These are phyloP conservation scores for Torymus aiolomorphi DNA, from an alignment of 2,888 invertebrate genomes.

Conservation along the genomic window DNA sequence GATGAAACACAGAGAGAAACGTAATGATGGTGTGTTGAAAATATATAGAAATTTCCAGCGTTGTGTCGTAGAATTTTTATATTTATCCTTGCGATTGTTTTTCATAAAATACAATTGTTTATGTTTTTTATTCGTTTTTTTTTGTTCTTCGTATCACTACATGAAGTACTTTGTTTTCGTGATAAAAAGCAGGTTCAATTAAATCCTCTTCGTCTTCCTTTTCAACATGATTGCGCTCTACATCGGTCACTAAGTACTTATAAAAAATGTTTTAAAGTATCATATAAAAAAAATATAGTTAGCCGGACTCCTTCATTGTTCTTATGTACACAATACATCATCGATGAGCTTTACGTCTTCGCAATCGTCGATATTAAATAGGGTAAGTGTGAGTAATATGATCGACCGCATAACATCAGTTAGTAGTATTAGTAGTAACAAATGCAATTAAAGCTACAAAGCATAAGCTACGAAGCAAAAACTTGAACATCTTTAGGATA, in stretches of 20 bases:
- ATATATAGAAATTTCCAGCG: conserved; percentile 19
- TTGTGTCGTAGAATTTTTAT: conserved; percentile 14
- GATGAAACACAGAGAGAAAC: conserved; percentile 29
- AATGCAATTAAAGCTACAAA: too few species aligned
- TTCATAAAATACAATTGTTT: conserved; percentile 42
- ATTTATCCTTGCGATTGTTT: neutral
- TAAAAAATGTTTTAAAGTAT: conserved; percentile 22
- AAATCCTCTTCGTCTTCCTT: too few species aligned
- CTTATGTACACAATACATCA: neutral
- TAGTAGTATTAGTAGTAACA: too few species aligned
- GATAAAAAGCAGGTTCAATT: neutral
- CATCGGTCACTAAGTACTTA: conserved; percentile 13
- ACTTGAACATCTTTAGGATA: too few species aligned
- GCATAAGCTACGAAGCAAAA: too few species aligned
- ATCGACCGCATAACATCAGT: neutral
- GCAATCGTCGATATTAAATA: neutral
- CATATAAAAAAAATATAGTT: conserved; percentile 22
- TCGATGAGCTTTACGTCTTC: too few species aligned
- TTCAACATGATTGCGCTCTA: conserved; percentile 1
- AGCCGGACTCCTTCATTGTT: neutral
- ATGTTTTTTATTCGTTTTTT: conserved; percentile 18
- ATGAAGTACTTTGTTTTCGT: neutral
- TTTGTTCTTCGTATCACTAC: neutral
- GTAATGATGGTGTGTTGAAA: conserved; percentile 25
- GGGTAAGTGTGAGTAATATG: neutral